phyloP scores from a whole-genome alignment of 2,797 vertebrate species.

The Notolepis coatsorum region DNA sequence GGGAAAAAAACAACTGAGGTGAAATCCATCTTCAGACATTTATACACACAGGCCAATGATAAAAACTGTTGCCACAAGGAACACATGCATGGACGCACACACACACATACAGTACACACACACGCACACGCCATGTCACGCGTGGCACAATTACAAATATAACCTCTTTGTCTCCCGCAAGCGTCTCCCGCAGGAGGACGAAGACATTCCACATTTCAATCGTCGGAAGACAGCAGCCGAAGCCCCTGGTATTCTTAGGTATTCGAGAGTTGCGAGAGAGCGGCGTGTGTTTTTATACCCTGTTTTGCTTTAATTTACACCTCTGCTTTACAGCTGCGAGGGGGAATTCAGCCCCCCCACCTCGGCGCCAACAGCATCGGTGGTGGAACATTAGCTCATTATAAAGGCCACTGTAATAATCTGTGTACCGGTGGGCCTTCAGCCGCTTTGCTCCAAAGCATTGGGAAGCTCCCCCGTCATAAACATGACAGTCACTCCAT shows the following conservation, averaged over 20 bases:
- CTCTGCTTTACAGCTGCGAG: slow-evolving; percentile 77
- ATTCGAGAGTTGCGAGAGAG: too few relatives aligned
- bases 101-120: not conserved
- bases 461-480: slow-evolving; percentile 72
- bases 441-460: slow-evolving; percentile 57
- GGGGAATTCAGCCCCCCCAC: slow-evolving; percentile 68
- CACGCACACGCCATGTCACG: not conserved
- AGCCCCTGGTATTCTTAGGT: slow-evolving; percentile 16
- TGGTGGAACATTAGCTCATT: slow-evolving; percentile 77
- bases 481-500: slow-evolving; percentile 79
- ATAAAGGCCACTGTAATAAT: slow-evolving; percentile 79
- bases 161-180: not conserved
- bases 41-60: not conserved
- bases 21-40: slow-evolving; percentile 16
- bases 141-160: not conserved
- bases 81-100: not conserved
- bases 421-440: slow-evolving; percentile 64
- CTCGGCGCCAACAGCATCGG: slow-evolving; percentile 58
- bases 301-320: slow-evolving; percentile 83
- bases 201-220: slow-evolving; percentile 52
- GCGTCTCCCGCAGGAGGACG: slow-evolving; percentile 2
- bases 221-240: slow-evolving; percentile 36
- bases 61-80: too few relatives aligned
- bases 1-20: slow-evolving; percentile 45
- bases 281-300: slow-evolving; percentile 32